phyloP scores from a whole-genome alignment of 2,888 invertebrate species.

The Spodoptera exigua region DNA sequence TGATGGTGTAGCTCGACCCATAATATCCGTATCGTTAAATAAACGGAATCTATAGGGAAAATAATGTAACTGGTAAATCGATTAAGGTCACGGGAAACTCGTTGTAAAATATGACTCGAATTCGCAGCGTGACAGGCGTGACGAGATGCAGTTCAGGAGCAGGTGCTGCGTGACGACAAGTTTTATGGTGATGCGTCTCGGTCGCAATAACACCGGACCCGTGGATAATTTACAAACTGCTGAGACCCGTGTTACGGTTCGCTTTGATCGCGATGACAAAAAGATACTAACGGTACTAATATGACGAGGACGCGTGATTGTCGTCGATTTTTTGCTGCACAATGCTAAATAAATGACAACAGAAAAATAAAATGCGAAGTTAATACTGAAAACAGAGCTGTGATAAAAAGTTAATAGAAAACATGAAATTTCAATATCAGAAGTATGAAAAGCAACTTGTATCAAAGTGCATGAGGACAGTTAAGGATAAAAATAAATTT shows the following conservation, averaged over 20 bases:
- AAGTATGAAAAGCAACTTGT: conserved; percentile 8
- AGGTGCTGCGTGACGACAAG: conserved; percentile 68
- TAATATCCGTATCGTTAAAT: conserved; percentile 50
- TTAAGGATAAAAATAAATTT: conserved; percentile 8
- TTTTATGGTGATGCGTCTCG: conserved; percentile 64
- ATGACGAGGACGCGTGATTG: conserved; percentile 56
- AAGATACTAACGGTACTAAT: conserved; percentile 74
- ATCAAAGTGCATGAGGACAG: conserved; percentile 7
- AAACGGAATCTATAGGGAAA: conserved; percentile 49
- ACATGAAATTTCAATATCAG: conserved; percentile 12
- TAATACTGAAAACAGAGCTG: conserved; percentile 5
- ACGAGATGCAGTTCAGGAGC: conserved; percentile 59
- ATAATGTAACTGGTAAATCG: conserved; percentile 66
- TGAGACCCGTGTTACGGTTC: conserved; percentile 63
- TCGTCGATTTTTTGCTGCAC: conserved; percentile 60
- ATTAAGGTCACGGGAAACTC: conserved; percentile 69
- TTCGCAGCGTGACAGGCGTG: conserved; percentile 68
- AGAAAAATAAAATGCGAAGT: conserved; percentile 24
- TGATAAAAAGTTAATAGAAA: conserved; percentile 17
- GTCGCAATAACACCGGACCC: conserved; percentile 64
- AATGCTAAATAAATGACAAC: conserved; percentile 34
- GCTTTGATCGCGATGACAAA: conserved; percentile 67
- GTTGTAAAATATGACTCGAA: conserved; percentile 64
- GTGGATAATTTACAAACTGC: conserved; percentile 76
- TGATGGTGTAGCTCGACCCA: conserved; percentile 60